Conservation (phyloP, 1,140 invertebrate species). For the Listronotus bonariensis region DNA sequence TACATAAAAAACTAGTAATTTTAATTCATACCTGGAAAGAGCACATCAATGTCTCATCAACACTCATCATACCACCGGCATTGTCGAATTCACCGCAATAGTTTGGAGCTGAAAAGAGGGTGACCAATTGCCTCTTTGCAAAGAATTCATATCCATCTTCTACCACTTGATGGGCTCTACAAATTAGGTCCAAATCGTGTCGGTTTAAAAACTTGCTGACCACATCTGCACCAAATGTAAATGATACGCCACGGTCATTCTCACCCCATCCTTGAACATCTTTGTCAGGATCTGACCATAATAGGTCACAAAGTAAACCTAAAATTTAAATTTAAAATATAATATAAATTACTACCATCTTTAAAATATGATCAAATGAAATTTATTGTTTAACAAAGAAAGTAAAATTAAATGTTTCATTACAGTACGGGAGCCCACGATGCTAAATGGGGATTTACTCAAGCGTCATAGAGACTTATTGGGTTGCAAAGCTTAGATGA, state of each 20-base stretch:
- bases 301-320: slow-evolving; percentile 80
- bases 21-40: slow-evolving; percentile 70
- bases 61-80: slow-evolving; percentile 94
- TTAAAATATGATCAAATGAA: too few relatives aligned
- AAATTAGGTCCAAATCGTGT: slow-evolving; percentile 87
- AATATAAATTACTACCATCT: too few relatives aligned
- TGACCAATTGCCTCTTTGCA: slow-evolving; percentile 87
- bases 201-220: slow-evolving; percentile 84
- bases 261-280: slow-evolving; percentile 86
- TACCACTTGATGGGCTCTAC: slow-evolving; percentile 91
- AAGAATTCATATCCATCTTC: slow-evolving; percentile 62
- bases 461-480: too few relatives aligned
- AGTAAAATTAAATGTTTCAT: too few relatives aligned
- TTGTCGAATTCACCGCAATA: slow-evolving; percentile 90
- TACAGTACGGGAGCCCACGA: too few relatives aligned
- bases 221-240: slow-evolving; percentile 84
- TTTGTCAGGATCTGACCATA: slow-evolving; percentile 93
- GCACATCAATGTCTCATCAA: slow-evolving; percentile 99
- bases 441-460: too few relatives aligned
- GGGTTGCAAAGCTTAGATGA: too few relatives aligned
- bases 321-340: too few relatives aligned
- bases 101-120: slow-evolving; percentile 87
- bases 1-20: too few relatives aligned
- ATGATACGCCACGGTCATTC: slow-evolving; percentile 87
- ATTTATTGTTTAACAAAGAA: too few relatives aligned